Conservation (phyloP, 2,113 vertebrate genomes). For the Aramus guarauna region DNA sequence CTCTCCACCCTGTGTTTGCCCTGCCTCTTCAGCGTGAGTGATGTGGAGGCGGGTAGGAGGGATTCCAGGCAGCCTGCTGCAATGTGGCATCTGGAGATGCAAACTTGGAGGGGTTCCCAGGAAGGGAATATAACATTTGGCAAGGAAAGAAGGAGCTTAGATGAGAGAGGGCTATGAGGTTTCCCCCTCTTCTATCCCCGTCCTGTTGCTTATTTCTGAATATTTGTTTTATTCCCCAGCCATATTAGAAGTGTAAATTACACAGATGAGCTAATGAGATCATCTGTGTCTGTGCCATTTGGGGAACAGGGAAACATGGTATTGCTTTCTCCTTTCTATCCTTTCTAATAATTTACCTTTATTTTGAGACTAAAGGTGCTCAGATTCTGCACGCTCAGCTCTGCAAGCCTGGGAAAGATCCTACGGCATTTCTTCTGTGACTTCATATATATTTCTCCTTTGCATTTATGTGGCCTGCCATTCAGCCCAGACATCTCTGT, state of each 20-base stretch:
- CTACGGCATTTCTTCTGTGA: neutral
- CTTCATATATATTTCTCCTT: neutral
- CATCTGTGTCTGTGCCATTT: constrained; percentile 10
- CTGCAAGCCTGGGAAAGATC: neutral
- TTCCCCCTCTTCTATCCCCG: neutral
- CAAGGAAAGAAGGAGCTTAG: constrained; percentile 32
- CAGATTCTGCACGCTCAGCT: neutral
- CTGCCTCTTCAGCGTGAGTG: constrained; percentile 23
- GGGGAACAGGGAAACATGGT: constrained; percentile 2
- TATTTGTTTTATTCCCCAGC: constrained; percentile 52
- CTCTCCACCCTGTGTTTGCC: constrained; percentile 12
- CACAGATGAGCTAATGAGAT: constrained; percentile 61
- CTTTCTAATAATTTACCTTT: neutral
- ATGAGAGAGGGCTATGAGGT: constrained; percentile 40
- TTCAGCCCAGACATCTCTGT: neutral
- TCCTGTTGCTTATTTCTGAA: constrained; percentile 57
- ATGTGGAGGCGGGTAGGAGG: constrained; percentile 35
- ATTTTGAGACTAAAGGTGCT: neutral
- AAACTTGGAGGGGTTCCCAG: constrained; percentile 60
- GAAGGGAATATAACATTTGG: constrained; percentile 52
- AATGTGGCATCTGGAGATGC: constrained; percentile 56
- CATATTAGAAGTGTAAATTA: constrained; percentile 51
- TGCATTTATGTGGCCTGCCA: neutral
- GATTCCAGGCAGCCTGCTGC: constrained; percentile 53
- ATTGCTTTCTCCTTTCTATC: neutral